Percentiles rank a stretch among this genome's conserved stretches.
Evolutionary conservation across 2,113 vertebrate species (phyloP).

Genomic region (Dunckerocampus dactyliophorus): DNA sequence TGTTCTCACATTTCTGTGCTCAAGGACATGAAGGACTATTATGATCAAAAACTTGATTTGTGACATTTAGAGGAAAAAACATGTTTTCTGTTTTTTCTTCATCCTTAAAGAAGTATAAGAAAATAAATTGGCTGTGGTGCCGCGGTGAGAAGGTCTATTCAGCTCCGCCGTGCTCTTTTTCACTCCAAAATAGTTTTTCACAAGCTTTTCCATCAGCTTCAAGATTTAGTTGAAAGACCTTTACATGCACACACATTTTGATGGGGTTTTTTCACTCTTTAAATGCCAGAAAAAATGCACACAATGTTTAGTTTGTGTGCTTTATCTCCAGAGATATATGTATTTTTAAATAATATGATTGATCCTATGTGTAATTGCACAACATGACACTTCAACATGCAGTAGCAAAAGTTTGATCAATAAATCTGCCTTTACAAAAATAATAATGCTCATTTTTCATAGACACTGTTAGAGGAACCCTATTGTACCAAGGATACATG

Average conservation of each 20-base stretch:
- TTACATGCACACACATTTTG: neutral
- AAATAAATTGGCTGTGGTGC: slow-evolving; percentile 3
- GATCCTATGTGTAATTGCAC: no score
- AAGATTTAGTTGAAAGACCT: neutral
- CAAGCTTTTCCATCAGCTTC: slow-evolving; percentile 4
- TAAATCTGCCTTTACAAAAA: no score
- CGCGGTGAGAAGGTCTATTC: slow-evolving; percentile 7
- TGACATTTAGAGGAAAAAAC: slow-evolving; percentile 6
- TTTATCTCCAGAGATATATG: no score
- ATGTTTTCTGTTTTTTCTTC: neutral
- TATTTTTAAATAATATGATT: no score
- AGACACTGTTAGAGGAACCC: no score
- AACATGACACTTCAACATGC: no score
- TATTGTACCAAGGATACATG: no score
- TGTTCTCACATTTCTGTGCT: slow-evolving; percentile 33
- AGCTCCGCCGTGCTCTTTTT: neutral
- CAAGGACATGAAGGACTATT: slow-evolving; percentile 44
- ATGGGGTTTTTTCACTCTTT: neutral
- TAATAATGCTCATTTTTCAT: no score
- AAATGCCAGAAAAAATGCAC: neutral
- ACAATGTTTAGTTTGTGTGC: no score
- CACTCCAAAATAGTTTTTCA: slow-evolving; percentile 7
- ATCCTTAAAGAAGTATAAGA: slow-evolving; percentile 15
- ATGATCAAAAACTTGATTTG: slow-evolving; percentile 31
- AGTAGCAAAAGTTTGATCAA: no score